These are phyloP conservation scores for Holacanthella duospinosa DNA, from an alignment of 2,888 invertebrate species.

Conservation along the genomic window DNA sequence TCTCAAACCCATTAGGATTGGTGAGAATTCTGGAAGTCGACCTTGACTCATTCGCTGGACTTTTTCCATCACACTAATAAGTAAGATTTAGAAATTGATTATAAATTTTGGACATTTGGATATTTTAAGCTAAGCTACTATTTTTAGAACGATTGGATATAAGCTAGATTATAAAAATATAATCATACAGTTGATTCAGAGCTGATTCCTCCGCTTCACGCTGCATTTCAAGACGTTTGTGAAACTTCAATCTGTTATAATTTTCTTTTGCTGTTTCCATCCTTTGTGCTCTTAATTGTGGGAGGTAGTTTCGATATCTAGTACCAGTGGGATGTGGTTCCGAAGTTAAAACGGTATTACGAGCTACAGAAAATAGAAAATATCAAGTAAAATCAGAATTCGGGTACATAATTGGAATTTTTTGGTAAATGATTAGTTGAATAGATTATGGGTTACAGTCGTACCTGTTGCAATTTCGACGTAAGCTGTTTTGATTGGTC, in stretches of 20 bases:
- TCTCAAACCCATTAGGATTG: not conserved
- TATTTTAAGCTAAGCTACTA: not conserved
- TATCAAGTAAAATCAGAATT: too few relatives aligned
- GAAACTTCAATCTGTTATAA: not conserved
- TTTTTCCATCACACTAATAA: not conserved
- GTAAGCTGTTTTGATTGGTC: not conserved
- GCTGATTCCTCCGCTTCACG: not conserved
- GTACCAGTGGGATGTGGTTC: not conserved
- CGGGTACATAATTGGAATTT: too few relatives aligned
- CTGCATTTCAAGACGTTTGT: not conserved
- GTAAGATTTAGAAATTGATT: not conserved
- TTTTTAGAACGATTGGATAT: not conserved
- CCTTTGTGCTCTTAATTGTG: not conserved
- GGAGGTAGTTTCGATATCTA: not conserved
- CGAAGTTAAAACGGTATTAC: too few relatives aligned
- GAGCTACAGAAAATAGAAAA: too few relatives aligned
- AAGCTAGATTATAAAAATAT: not conserved
- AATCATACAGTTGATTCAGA: not conserved
- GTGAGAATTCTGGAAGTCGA: too few relatives aligned
- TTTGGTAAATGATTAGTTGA: too few relatives aligned
- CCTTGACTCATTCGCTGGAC: not conserved
- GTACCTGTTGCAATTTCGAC: not conserved
- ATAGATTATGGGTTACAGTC: too few relatives aligned
- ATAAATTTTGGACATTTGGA: too few relatives aligned
- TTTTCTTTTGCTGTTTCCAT: not conserved